Evolutionary conservation across 1,140 invertebrate species (phyloP), one percentile per base, ranked within the genome.

Genomic region (Ephestia elutella): DNA sequence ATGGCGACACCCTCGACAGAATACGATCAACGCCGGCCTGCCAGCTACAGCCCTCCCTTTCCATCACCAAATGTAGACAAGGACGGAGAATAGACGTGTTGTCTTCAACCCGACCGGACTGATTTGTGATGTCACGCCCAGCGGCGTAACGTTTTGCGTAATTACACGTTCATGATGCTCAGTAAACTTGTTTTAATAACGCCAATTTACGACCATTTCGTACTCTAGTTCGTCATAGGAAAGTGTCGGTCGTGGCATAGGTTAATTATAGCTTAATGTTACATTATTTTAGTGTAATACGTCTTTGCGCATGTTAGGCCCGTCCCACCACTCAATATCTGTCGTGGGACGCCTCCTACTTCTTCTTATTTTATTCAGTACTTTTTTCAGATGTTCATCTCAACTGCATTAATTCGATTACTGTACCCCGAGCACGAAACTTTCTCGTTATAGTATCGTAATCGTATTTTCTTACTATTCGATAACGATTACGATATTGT

Each of bases 71-170:
- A 17, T 17, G 49, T 53, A 60, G 67, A 84, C 44, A 78, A 70
- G 75, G 82, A 86, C 49, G 48, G 71, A n/a, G 19, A 56, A 73
- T 62, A 65, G 71, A 78, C 75, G 79, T 81, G 80, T 80, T 86
- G 76, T 88, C 75, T 86, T 83, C 78, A 79, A 66, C 70, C 68
- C 68, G 73, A 80, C 75, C 68, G 75, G 78, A 80, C 80, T 86
- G 83, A 86, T 81, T 86, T 88, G 83, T 87, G 81, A 88, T 88
- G 86, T 88, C 82, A 88, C 86, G 83, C 86, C 83, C 86, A 86
- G 68, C 83, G 75, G 78, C 83, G 82, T 88, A 87, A 86, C 80
- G 76, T 84, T 86, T 87, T 83, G 86, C 82, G 86, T 86, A 88
- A 88, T 88, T 84, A 84, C 63, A 75, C 62, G 66, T 73, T 68